Base-by-base conservation (phyloP, 2,888 invertebrate genomes). In the Macrosiphum euphorbiae region DNA sequence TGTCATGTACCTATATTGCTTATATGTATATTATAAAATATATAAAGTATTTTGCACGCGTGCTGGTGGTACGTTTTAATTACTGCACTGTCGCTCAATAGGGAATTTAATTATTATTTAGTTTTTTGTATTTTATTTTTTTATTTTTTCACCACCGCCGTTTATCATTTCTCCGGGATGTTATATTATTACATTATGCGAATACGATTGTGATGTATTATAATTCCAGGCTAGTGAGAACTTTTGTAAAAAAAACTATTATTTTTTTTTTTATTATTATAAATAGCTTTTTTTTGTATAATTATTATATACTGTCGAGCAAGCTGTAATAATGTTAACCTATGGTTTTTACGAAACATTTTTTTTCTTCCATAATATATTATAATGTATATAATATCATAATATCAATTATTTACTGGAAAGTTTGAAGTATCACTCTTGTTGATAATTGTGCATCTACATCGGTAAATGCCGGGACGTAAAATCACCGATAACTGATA, bases 51-150 rank as follows among this genome's bases (percentile, higher is more conserved):
- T 28, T 16, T 47, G 35, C 47, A 44, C 89, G 44, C 28, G 20
- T 24, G 47, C 4, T 26, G 16, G 44, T 41, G 61, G 47, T 61
- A n/a, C 41, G 61, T 61, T 90, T 90, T 90, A 67, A 90, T 90
- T 90, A 90, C 90, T 84, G 78, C 84, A 90, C 41, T 52, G 90
- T 90, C 90, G 84, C 84, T 52, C 84, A 84, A 84, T 52, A 41
- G 90, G 41, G 41, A 91, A 84, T 91, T 91, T 91, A 91, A 91
- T 91, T 91, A 91, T 91, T 44, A 91, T 91, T 91, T 90, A 61
- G 61, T 44, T 90, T 61, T 90, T 44, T 44, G 44, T 44, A 44
- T 44, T 44, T 44, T 44, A 44, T 44, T 90, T 90, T 61, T 8
- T 28, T 55, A 41, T 55, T 52, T 55, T 35, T 35, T 1, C 41